These are phyloP conservation scores for Thamnaconus septentrionalis DNA, from an alignment of 2,113 vertebrate species.

Conservation along the genomic window DNA sequence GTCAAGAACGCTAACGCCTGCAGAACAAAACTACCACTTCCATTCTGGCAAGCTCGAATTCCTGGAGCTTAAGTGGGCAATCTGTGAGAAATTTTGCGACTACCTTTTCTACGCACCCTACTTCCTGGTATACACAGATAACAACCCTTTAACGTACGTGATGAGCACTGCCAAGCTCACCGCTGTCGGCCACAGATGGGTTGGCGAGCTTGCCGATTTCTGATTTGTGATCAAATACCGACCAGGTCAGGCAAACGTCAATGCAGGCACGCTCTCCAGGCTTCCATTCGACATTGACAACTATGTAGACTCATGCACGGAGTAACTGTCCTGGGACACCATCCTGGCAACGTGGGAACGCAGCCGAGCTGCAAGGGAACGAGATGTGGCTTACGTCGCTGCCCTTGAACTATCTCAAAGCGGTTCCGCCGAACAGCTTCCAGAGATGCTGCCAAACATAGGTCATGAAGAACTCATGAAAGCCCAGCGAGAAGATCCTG, in stretches of 20 bases:
- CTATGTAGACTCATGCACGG: conserved; percentile 14
- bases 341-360: conserved; percentile 25
- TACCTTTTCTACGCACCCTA: neutral
- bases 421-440: neutral
- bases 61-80: neutral
- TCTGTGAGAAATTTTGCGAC: neutral
- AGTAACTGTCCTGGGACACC: conserved; percentile 14
- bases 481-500: conserved; percentile 10
- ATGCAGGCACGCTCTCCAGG: conserved; percentile 16
- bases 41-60: neutral
- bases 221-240: conserved; percentile 15
- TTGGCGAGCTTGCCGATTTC: conserved; percentile 18
- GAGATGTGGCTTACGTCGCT: conserved; percentile 17
- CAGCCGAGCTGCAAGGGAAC: neutral
- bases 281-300: conserved; percentile 16
- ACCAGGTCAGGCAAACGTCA: conserved; percentile 7
- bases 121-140: neutral
- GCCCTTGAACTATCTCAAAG: conserved; percentile 3
- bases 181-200: conserved; percentile 15
- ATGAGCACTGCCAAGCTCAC: conserved; percentile 15
- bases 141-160: neutral
- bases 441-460: conserved; percentile 13
- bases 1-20: neutral
- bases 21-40: neutral
- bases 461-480: conserved; percentile 6